Evolutionary conservation across 2,797 vertebrate species (phyloP).

Genomic region (Perodicticus potto): DNA sequence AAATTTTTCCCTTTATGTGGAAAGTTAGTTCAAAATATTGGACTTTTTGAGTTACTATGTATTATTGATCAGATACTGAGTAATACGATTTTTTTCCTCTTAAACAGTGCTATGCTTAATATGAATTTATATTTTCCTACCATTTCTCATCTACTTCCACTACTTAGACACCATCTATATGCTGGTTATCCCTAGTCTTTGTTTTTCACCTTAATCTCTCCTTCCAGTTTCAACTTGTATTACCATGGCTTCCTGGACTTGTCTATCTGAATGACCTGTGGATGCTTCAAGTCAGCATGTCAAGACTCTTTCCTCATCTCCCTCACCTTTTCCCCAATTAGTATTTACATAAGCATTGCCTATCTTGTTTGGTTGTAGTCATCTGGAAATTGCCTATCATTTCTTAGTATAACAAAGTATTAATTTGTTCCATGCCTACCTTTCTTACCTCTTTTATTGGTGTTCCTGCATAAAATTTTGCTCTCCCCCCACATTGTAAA

Average conservation of each 20-base stretch:
- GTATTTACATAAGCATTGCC: background rate
- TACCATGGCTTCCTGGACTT: background rate
- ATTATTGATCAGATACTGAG: background rate
- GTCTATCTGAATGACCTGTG: background rate
- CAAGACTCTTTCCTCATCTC: background rate
- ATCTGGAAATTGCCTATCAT: background rate
- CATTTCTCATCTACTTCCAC: background rate
- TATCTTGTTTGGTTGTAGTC: background rate
- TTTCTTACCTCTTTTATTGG: background rate
- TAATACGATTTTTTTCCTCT: background rate
- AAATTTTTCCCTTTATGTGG: background rate
- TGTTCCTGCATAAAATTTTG: background rate
- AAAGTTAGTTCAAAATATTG: background rate
- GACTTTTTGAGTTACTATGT: background rate
- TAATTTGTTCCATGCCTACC: background rate
- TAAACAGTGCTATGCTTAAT: background rate
- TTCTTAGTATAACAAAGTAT: constrained; percentile 4
- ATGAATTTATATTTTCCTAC: background rate
- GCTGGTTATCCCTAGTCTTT: background rate
- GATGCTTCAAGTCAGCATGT: accelerated
- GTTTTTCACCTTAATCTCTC: background rate
- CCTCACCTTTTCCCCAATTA: background rate
- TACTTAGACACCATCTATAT: background rate
- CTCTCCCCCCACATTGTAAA: background rate
- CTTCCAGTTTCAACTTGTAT: background rate